Percentiles rank a stretch among this genome's conserved stretches.
Evolutionary conservation across 1,140 invertebrate genomes (phyloP).

Genomic region (Hydropsyche tenuis): DNA sequence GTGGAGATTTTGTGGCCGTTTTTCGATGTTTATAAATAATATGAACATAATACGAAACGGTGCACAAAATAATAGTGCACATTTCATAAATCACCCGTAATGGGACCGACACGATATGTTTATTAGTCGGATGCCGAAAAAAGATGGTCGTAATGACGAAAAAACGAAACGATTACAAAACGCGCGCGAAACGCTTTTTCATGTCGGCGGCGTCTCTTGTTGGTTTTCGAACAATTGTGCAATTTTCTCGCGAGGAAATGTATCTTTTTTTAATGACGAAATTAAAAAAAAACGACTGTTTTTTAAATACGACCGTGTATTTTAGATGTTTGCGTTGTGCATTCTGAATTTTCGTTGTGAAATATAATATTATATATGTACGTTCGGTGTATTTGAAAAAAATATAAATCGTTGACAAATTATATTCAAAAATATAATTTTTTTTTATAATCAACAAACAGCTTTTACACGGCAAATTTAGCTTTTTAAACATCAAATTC

Average conservation of each 20-base stretch:
- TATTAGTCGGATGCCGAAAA: neutral
- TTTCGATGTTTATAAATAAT: neutral
- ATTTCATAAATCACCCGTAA: constrained; percentile 48
- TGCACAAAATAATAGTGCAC: constrained; percentile 21
- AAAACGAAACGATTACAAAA: constrained; percentile 42
- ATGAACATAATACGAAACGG: constrained; percentile 21
- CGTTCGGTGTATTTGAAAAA: too few relatives aligned
- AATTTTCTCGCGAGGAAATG: neutral
- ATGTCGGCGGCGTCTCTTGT: constrained; percentile 23
- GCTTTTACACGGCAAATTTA: too few relatives aligned
- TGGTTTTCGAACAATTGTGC: neutral
- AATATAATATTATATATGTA: too few relatives aligned
- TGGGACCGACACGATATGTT: constrained; percentile 44
- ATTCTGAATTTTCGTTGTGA: too few relatives aligned
- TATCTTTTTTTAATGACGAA: neutral
- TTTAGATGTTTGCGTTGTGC: too few relatives aligned
- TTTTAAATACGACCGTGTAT: neutral
- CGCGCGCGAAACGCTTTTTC: constrained; percentile 39
- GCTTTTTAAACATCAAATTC: too few relatives aligned
- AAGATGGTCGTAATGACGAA: neutral
- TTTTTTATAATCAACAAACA: too few relatives aligned
- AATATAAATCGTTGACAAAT: too few relatives aligned
- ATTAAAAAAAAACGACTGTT: neutral
- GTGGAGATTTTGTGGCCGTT: too few relatives aligned
- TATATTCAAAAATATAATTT: too few relatives aligned